phyloP scores from a whole-genome alignment of 2,888 invertebrate species.

The Criorhina ranunculi region DNA sequence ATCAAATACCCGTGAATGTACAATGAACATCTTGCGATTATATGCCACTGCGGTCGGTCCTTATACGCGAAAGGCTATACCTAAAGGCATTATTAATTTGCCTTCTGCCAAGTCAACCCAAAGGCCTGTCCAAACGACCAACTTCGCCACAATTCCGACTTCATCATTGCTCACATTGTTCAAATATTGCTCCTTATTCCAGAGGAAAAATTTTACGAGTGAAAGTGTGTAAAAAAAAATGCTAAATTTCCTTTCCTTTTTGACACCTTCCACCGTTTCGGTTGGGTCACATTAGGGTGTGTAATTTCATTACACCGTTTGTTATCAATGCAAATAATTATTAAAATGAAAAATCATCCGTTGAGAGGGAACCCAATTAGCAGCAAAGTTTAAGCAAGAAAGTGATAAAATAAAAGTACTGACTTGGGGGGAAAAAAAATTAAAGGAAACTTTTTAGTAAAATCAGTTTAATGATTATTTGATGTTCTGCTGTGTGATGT shows the following conservation, averaged over 20 bases:
- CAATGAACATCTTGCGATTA: conserved; percentile 29
- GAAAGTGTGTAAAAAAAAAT: conserved; percentile 8
- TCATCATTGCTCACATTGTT: conserved; percentile 47
- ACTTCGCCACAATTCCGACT: conserved; percentile 44
- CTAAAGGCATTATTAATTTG: conserved; percentile 26
- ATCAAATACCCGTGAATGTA: conserved; percentile 49
- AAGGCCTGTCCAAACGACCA: conserved; percentile 49
- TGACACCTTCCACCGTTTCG: conserved; percentile 33
- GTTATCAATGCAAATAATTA: conserved; percentile 65
- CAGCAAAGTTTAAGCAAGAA: conserved; percentile 13
- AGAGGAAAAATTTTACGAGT: conserved; percentile 21
- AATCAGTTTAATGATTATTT: conserved; percentile 67
- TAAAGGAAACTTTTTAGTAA: conserved; percentile 19
- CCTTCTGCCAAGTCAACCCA: conserved; percentile 1
- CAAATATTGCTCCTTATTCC: conserved; percentile 35
- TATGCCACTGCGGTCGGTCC: conserved; percentile 21
- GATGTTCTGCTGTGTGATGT: conserved; percentile 46
- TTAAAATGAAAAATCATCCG: conserved; percentile 55
- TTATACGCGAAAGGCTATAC: conserved; percentile 25
- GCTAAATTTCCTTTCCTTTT: conserved; percentile 19
- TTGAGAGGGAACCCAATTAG: conserved; percentile 56
- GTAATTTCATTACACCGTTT: conserved; percentile 65
- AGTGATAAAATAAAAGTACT: conserved; percentile 29
- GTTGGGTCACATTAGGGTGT: conserved; percentile 47
- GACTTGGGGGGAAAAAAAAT: neutral